Evolutionary conservation across 2,888 invertebrate genomes (phyloP).

Genomic region (Lutraria lutraria): DNA sequence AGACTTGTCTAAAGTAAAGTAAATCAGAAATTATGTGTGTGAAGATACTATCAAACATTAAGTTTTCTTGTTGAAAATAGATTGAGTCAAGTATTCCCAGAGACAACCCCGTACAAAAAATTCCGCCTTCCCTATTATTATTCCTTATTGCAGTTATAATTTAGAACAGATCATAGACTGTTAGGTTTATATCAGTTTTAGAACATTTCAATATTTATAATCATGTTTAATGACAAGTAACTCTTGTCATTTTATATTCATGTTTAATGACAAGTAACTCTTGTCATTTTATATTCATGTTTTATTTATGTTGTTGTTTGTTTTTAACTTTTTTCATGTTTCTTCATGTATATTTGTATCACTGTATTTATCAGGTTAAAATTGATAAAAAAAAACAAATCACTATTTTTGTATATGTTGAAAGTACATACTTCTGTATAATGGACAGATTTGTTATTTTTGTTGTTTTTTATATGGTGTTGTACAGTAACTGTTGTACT

Average conservation of each 20-base stretch:
- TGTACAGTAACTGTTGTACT: conserved; percentile 36
- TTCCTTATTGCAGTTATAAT: not conserved
- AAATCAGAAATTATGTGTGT: too few species aligned
- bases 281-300: conserved; percentile 12
- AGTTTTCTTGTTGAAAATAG: too few species aligned
- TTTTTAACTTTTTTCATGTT: conserved; percentile 6
- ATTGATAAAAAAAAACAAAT: conserved; percentile 23
- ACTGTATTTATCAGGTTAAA: conserved; percentile 14
- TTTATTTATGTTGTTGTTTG: conserved; percentile 15
- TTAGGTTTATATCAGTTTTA: not conserved
- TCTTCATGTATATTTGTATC: not conserved
- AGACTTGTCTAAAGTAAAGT: too few species aligned
- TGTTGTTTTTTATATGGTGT: conserved; percentile 22
- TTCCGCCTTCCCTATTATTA: not conserved
- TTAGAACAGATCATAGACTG: not conserved
- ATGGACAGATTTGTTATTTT: conserved; percentile 30
- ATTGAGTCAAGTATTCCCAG: too few species aligned
- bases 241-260: conserved; percentile 2
- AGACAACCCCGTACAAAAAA: too few species aligned
- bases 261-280: not conserved
- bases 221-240: not conserved
- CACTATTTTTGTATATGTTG: conserved; percentile 46
- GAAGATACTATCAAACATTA: too few species aligned
- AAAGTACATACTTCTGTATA: conserved; percentile 26
- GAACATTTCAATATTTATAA: not conserved